Conservation (phyloP, 2,888 invertebrate genomes). For the Copidosoma aretas region DNA sequence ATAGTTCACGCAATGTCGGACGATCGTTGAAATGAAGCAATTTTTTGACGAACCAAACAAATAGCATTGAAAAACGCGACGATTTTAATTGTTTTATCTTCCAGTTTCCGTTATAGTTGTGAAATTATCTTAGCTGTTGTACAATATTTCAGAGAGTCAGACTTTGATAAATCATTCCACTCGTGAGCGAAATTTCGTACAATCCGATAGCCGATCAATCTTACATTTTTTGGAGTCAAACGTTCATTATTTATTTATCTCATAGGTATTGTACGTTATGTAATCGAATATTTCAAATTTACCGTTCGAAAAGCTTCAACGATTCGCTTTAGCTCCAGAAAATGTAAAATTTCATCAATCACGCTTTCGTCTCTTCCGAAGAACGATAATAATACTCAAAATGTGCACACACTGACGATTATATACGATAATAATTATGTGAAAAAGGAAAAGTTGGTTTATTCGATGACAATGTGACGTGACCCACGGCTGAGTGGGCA, state of each 20-base stretch:
- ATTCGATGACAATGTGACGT: constrained; percentile 9
- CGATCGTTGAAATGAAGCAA: constrained; percentile 15
- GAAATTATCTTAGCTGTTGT: constrained; percentile 12
- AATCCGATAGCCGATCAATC: not conserved
- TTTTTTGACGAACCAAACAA: constrained; percentile 34
- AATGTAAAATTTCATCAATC: constrained; percentile 23
- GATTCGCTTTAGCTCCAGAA: constrained; percentile 2
- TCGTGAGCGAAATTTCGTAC: constrained; percentile 19
- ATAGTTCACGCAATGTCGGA: constrained; percentile 17
- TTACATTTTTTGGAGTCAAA: constrained; percentile 16
- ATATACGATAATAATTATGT: constrained; percentile 7
- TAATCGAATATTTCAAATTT: not conserved
- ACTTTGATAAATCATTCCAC: constrained; percentile 17
- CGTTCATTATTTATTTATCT: not conserved
- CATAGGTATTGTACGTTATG: no score
- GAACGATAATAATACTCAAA: constrained; percentile 42
- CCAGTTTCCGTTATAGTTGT: constrained; percentile 24
- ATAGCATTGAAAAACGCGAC: constrained; percentile 29
- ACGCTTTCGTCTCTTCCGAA: constrained; percentile 26
- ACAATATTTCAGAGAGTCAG: constrained; percentile 25
- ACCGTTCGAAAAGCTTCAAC: not conserved
- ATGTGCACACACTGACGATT: constrained; percentile 21
- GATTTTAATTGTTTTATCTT: constrained; percentile 34
- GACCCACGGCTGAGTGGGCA: constrained; percentile 35
- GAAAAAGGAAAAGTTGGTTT: not conserved